phyloP scores from a whole-genome alignment of 2,888 invertebrate species.

The Serripes groenlandicus region DNA sequence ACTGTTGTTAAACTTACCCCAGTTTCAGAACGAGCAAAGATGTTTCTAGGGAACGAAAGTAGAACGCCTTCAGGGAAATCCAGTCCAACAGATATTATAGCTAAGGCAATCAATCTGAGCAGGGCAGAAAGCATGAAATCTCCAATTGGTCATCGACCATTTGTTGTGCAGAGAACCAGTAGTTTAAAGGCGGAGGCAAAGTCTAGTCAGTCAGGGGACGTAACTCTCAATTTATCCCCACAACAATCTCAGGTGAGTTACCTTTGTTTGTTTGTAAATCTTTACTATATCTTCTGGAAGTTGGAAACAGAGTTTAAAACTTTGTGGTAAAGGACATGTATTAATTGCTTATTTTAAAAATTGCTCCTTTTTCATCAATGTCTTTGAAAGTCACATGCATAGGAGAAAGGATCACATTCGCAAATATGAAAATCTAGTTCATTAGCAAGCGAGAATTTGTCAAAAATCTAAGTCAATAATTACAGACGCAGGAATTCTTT shows the following conservation, averaged over 20 bases:
- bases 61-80: constrained; percentile 45
- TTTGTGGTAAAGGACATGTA: neutral
- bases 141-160: constrained; percentile 42
- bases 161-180: constrained; percentile 53
- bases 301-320: neutral
- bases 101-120: constrained; percentile 58
- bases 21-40: constrained; percentile 65
- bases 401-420: too few species aligned
- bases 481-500: too few species aligned
- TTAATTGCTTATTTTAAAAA: too few species aligned
- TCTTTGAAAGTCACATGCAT: too few species aligned
- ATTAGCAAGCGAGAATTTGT: too few species aligned
- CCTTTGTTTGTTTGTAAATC: neutral
- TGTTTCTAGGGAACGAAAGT: constrained; percentile 53
- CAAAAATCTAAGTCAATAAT: too few species aligned
- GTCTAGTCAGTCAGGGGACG: constrained; percentile 31
- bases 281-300: neutral
- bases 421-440: too few species aligned
- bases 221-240: constrained; percentile 59
- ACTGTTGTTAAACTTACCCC: constrained; percentile 66
- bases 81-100: constrained; percentile 55
- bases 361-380: too few species aligned
- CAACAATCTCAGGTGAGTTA: constrained; percentile 60
- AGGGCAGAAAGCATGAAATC: constrained; percentile 55
- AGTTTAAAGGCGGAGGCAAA: constrained; percentile 48